A percentile compares a stretch with the other conserved stretches of the same genome.
These are phyloP conservation scores for Phenganax marumi DNA, from an alignment of 92 coral and sea anemone genomes.

Conservation along the genomic window DNA sequence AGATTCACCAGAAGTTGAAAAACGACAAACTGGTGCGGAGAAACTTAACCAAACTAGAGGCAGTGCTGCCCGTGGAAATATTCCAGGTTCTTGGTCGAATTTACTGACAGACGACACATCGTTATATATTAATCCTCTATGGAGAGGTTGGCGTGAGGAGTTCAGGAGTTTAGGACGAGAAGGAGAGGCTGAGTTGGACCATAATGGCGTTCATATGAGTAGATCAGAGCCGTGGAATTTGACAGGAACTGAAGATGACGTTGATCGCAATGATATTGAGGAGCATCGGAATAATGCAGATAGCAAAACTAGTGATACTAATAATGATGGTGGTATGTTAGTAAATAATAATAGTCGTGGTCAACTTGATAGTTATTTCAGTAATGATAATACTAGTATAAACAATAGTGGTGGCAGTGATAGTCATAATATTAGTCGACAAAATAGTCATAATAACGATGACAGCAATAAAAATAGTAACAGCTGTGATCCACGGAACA, in stretches of 20 bases:
- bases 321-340: neutral
- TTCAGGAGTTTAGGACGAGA: neutral
- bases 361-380: no score
- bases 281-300: neutral
- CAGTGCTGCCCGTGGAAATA: neutral
- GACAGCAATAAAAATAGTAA: neutral
- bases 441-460: no score
- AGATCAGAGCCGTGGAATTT: conserved; percentile 18
- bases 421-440: neutral
- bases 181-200: neutral
- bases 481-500: neutral
- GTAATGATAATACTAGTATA: no score
- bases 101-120: conserved; percentile 6
- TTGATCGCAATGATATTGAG: neutral
- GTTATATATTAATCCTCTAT: conserved; percentile 8
- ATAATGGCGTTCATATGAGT: neutral
- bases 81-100: conserved; percentile 15
- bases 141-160: conserved; percentile 18
- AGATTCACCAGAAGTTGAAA: conserved; percentile 1
- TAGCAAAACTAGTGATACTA: neutral
- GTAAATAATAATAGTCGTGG: no score
- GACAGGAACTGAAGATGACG: neutral
- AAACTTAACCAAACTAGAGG: neutral
- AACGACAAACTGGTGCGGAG: neutral
- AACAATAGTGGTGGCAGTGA: neutral